phyloP scores from a whole-genome alignment of 2,113 vertebrate species.

The Phyllostomus hastatus region DNA sequence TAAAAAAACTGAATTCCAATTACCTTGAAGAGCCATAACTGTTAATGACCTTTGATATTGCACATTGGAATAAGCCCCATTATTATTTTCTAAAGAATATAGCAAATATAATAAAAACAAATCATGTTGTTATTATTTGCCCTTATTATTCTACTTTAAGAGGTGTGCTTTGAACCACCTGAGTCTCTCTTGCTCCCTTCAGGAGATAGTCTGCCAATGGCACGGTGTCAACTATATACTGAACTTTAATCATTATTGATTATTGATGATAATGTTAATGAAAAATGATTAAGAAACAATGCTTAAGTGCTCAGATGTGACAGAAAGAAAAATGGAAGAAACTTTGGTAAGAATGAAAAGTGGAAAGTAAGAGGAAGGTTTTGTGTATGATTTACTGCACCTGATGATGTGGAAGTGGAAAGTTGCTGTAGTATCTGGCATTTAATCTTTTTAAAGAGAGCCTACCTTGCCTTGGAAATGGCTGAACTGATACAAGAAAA shows the following conservation, averaged over 20 bases:
- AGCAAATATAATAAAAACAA: not conserved
- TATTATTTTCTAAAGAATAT: not conserved
- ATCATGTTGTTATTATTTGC: not conserved
- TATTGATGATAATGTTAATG: not conserved
- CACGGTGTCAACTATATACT: not conserved
- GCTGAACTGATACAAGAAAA: not conserved
- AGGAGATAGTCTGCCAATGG: not conserved
- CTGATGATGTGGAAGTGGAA: not conserved
- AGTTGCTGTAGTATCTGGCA: not conserved
- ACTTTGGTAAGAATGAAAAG: not conserved
- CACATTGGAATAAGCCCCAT: not conserved
- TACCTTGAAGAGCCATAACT: not conserved
- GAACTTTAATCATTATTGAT: not conserved
- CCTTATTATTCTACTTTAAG: not conserved
- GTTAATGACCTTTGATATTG: not conserved
- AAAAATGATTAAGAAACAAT: not conserved
- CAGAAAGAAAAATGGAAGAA: not conserved
- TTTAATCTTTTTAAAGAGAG: constrained; percentile 9
- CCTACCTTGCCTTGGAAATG: not conserved
- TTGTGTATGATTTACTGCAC: not conserved
- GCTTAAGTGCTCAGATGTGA: not conserved
- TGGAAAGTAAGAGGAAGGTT: not conserved
- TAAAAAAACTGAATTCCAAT: not conserved
- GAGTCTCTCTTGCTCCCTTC: not conserved
- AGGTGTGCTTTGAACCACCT: not conserved